phyloP scores from a whole-genome alignment of 2,797 vertebrate species.

The Sebastes minor region DNA sequence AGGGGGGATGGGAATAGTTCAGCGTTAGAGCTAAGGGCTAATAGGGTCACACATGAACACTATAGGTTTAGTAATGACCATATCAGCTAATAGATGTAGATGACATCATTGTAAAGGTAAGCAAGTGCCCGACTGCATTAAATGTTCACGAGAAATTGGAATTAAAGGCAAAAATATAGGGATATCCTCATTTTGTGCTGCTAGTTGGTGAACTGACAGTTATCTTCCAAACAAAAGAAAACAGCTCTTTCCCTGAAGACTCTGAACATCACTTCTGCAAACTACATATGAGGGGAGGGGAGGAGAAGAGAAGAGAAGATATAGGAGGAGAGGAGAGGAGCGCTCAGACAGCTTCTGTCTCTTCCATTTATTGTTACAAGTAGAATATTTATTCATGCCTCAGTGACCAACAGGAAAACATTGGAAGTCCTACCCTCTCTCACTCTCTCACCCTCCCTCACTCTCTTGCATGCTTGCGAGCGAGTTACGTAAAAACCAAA shows the following conservation, averaged over 20 bases:
- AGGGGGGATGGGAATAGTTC: neutral
- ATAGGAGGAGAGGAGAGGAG: constrained; percentile 1
- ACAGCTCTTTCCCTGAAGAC: constrained; percentile 1
- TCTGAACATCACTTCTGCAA: constrained; percentile 20
- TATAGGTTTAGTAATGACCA: constrained; percentile 18
- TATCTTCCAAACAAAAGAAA: constrained; percentile 33
- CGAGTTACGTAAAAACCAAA: constrained; percentile 53
- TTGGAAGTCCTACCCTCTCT: constrained; percentile 36
- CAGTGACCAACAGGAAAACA: constrained; percentile 69
- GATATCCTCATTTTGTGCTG: constrained; percentile 5
- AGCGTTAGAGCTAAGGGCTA: neutral
- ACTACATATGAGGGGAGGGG: neutral
- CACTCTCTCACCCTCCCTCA: neutral
- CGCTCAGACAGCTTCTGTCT: constrained; percentile 71
- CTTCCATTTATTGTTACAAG: constrained; percentile 72
- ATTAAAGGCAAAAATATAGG: neutral
- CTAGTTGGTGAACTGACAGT: constrained; percentile 25
- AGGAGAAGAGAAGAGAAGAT: neutral
- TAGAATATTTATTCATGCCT: constrained; percentile 75
- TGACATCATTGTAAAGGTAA: neutral
- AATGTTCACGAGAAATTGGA: neutral
- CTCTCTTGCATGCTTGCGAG: constrained; percentile 12
- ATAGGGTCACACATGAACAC: constrained; percentile 18
- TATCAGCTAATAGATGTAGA: neutral
- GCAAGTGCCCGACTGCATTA: neutral